Evolutionary conservation across 2,113 vertebrate species (phyloP), one percentile per base, ranked within the genome.

Genomic region (Spilogale gracilis): DNA sequence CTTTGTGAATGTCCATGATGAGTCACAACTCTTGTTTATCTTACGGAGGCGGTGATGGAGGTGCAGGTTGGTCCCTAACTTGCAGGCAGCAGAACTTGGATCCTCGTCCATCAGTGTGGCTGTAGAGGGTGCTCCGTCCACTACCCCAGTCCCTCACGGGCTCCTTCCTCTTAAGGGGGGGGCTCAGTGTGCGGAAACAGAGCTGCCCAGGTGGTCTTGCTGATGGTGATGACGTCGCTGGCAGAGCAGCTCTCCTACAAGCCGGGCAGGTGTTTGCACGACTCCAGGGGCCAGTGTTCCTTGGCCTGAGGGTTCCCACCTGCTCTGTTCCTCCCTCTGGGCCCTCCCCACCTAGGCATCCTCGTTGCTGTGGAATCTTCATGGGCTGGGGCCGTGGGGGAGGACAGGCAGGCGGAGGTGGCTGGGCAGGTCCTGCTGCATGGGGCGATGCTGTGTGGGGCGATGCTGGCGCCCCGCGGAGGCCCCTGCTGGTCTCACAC

Each of bases 381-480:
- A 3, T 4, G 76, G 21, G 20, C 56, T 54, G 56, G 73, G 43
- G 18, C n/a, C 1, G 12, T 61, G 56, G 56, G 71, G 45, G 25
- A 54, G 73, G 4, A 6, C 0, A 0, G 61, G 76, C 5, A 1
- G 45, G 32, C 5, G 67, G 67, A 69, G 8, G 67, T 4, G 32
- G 10, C 56, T 48, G 12, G 13, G 52, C 45, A 30, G 54, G 43
- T 78, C 63, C 13, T 30, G 5, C 27, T 20, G 18, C 43, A 17
- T 20, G 18, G 18, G 17, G 1, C 1, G 3, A 20, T 23, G 69
- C 9, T 20, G 18, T 38, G 32, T 20, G 18, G 18, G 17, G 1
- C 1, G 3, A 20, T 23, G 69, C 9, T 45, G 71, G 38, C 20
- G 2, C 43, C 21, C 2, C 6, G 38, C 52, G 0, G 1, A 65